Evolutionary conservation across 1,140 invertebrate species (phyloP).

Genomic region (Nixonia krombeini): DNA sequence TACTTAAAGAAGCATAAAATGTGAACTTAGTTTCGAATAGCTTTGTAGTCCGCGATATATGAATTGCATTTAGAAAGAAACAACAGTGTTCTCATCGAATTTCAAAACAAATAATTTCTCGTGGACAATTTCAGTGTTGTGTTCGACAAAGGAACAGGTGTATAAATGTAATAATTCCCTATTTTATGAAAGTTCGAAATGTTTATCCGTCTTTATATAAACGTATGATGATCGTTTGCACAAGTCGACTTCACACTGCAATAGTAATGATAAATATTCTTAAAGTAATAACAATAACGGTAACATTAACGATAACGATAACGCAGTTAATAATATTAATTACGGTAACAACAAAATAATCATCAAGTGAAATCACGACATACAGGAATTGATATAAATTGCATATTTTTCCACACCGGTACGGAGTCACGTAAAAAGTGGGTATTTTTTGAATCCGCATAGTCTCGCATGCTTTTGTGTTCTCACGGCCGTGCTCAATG

Average conservation of each 20-base stretch:
- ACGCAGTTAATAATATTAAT: conserved; percentile 14
- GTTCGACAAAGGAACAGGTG: neutral
- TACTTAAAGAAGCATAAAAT: too few species aligned
- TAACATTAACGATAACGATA: conserved; percentile 16
- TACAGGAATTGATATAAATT: conserved; percentile 54
- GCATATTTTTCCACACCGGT: conserved; percentile 60
- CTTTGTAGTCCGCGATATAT: conserved; percentile 1
- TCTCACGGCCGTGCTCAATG: conserved; percentile 46
- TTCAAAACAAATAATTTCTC: too few species aligned
- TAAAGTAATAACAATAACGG: conserved; percentile 10
- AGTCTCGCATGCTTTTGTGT: conserved; percentile 33
- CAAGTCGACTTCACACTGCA: conserved; percentile 14
- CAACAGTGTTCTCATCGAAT: conserved; percentile 19
- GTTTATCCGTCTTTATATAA: too few species aligned
- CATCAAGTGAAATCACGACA: too few species aligned
- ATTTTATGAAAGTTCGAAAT: too few species aligned
- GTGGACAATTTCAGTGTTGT: neutral
- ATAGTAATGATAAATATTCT: conserved; percentile 9
- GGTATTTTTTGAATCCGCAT: conserved; percentile 39
- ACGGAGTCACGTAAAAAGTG: conserved; percentile 35
- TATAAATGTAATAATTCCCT: conserved; percentile 4
- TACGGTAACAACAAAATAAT: conserved; percentile 18
- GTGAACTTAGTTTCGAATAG: too few species aligned
- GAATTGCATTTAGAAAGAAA: too few species aligned
- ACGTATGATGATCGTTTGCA: conserved; percentile 12